Evolutionary conservation across 2,797 vertebrate genomes (phyloP).

Genomic region (Rhinogobio ventralis): DNA sequence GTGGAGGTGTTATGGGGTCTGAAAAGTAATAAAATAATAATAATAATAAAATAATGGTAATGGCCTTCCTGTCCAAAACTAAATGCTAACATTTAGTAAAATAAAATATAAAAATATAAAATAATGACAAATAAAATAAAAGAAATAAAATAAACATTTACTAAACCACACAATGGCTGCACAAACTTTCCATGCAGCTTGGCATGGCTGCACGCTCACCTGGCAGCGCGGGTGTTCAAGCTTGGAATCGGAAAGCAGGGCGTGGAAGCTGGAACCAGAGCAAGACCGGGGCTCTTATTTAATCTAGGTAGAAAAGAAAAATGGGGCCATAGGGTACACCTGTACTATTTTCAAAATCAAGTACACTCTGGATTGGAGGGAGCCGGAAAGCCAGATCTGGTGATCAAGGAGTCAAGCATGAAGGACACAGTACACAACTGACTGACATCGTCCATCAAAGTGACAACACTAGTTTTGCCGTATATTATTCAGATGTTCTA

Average conservation of each 20-base stretch:
- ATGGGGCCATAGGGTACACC: slow-evolving; percentile 81
- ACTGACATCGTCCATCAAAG: slow-evolving; percentile 13
- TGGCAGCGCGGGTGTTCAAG: slow-evolving; percentile 32
- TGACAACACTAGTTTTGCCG: slow-evolving; percentile 17
- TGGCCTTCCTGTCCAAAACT: no score
- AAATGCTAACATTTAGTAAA: no score
- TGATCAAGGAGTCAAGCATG: slow-evolving; percentile 2
- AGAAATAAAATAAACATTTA: background rate
- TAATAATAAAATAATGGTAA: no score
- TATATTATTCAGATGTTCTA: slow-evolving; percentile 1
- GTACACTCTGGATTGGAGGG: slow-evolving; percentile 1
- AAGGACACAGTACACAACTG: slow-evolving; percentile 15
- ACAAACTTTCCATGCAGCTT: slow-evolving; percentile 16
- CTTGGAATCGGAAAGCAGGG: slow-evolving; percentile 69
- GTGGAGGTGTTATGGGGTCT: background rate
- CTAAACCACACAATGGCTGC: background rate
- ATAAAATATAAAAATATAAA: background rate
- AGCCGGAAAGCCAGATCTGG: slow-evolving; percentile 9
- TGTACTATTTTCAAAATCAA: slow-evolving; percentile 74
- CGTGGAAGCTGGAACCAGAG: slow-evolving; percentile 62
- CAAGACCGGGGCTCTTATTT: slow-evolving; percentile 56
- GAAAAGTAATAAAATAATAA: background rate
- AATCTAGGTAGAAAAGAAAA: slow-evolving; percentile 79
- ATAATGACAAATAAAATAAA: background rate
- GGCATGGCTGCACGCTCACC: slow-evolving; percentile 9